A percentile compares a stretch with the other conserved stretches of the same genome.
phyloP scores from a whole-genome alignment of 2,797 vertebrate genomes.

The Lindbergichthys nudifrons region DNA sequence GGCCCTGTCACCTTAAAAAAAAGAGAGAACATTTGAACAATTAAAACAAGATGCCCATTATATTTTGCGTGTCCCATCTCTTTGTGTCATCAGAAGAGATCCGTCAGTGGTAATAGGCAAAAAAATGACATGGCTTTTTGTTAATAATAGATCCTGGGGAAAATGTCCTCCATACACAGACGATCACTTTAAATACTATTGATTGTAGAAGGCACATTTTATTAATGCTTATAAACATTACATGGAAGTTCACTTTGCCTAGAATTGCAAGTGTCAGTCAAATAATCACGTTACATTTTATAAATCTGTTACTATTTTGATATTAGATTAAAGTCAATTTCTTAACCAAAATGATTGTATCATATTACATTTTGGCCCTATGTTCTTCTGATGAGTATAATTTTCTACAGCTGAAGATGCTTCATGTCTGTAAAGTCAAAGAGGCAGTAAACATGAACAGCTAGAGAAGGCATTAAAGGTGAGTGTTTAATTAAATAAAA shows the following conservation, averaged over 20 bases:
- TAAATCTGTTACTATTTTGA: neutral
- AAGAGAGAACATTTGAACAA: conserved; percentile 94
- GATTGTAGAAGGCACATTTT: neutral
- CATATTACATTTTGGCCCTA: neutral
- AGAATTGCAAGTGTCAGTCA: neutral
- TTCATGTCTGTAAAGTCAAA: neutral
- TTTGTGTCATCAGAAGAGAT: conserved; percentile 90
- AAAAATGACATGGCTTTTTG: conserved; percentile 46
- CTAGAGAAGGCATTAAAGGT: conserved; percentile 11
- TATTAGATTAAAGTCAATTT: neutral
- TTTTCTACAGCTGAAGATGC: neutral
- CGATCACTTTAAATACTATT: conserved; percentile 14
- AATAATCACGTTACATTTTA: neutral
- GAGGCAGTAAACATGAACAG: neutral
- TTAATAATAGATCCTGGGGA: conserved; percentile 31
- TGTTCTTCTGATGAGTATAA: neutral
- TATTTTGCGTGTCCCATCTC: conserved; percentile 82
- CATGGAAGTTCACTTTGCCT: neutral
- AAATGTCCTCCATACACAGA: conserved; percentile 1
- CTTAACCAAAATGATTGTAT: neutral
- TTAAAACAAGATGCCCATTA: conserved; percentile 98
- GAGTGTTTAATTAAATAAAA: conserved; percentile 18
- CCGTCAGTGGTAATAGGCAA: conserved; percentile 70
- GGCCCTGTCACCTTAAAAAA: conserved; percentile 95
- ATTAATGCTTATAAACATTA: neutral